Base-by-base conservation (phyloP, 2,797 vertebrate genomes). In the Enteromius paludinosus region DNA sequence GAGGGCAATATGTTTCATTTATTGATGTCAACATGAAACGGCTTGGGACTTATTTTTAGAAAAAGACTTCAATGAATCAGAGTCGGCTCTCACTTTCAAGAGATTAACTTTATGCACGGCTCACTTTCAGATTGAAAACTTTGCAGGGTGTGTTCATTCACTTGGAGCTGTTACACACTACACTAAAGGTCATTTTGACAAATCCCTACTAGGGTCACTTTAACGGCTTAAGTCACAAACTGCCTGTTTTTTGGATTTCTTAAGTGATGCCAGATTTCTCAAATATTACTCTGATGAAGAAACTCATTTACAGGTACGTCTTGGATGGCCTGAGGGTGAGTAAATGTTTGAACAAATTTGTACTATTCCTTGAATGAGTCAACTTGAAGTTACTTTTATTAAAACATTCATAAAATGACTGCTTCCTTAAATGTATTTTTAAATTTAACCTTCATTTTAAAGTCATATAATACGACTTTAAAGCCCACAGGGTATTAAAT, bases 391-490 rank as follows among this genome's bases (percentile, higher is more conserved):
- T 5, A 4, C 14, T 75, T 43, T 77, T 47, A 64, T 30, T 47
- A 47, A 28, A 61, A 25, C 23, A 59, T 2, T 25, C 25, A 61
- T n/a, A 28, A 68, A 66, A 38, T 62, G 15, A 68, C 47, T 54
- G 23, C 47, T 28, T 68, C 17, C 54, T 23, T 54, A 5, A 18
- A 49, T 49, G 5, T 5, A 18, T 49, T 49, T 49, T 49, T 41
- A 76, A 62, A 68, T 49, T 5, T 25, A 62, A 62, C 41, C 28
- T 72, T 61, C 4, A 18, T 11, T 59, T 4, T 5, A 52, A 7
- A 65, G 61, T 64, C 30, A 64, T 64, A 12, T 52, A 38, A 49
- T 64, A 14, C 20, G 5, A 81, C 43, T 73, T 66, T 41, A 17
- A 25, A 65, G 70, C 30, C 45, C 59, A 54, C 11, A 41, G 23